phyloP scores from a whole-genome alignment of 2,888 invertebrate species.

The Hirtodrosophila duncani region DNA sequence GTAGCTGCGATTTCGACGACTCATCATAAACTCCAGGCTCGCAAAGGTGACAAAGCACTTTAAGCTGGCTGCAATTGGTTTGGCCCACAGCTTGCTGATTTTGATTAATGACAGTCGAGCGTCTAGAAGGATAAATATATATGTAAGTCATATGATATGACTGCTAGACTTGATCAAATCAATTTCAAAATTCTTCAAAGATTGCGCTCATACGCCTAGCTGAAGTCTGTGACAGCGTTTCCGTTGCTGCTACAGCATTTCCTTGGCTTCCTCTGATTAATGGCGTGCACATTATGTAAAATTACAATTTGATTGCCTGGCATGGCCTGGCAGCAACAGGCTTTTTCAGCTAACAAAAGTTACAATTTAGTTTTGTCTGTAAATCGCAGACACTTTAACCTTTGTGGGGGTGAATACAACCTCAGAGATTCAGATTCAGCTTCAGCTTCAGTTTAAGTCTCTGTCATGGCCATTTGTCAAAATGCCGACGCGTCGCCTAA shows the following conservation, averaged over 20 bases:
- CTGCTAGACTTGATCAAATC: background rate
- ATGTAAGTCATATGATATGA: slow-evolving; percentile 25
- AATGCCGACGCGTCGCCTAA: slow-evolving; percentile 36
- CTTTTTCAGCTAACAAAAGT: too few species aligned
- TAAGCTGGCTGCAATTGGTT: slow-evolving; percentile 50
- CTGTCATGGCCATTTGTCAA: slow-evolving; percentile 55
- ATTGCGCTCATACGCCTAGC: too few species aligned
- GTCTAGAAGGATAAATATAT: slow-evolving; percentile 16
- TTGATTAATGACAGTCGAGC: slow-evolving; percentile 48
- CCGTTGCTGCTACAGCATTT: background rate
- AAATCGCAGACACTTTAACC: slow-evolving; percentile 16
- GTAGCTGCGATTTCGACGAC: slow-evolving; percentile 38
- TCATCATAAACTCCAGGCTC: slow-evolving; percentile 52
- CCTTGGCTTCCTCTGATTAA: slow-evolving; percentile 47
- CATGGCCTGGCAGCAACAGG: slow-evolving; percentile 20
- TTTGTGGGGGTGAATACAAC: background rate
- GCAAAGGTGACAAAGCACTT: slow-evolving; percentile 57
- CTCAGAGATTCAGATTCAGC: too few species aligned
- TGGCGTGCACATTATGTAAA: slow-evolving; percentile 45
- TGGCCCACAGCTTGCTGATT: slow-evolving; percentile 35
- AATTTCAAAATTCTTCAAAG: slow-evolving; percentile 13
- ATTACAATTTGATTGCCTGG: slow-evolving; percentile 16
- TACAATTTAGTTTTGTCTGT: too few species aligned
- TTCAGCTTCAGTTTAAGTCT: background rate
- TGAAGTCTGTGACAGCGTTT: too few species aligned